phyloP scores from a whole-genome alignment of 2,888 invertebrate genomes.

The Dugesia japonica region DNA sequence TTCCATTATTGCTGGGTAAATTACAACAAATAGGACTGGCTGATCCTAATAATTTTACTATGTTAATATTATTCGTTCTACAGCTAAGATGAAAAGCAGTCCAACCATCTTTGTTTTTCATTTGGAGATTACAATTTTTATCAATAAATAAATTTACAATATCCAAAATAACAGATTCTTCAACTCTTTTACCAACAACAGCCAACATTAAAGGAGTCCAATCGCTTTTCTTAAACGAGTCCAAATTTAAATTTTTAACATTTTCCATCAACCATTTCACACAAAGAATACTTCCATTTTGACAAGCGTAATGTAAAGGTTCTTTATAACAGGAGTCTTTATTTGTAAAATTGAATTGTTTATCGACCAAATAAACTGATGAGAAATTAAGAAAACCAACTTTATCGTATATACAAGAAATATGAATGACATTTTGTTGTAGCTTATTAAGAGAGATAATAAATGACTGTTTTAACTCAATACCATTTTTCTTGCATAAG shows the following conservation, averaged over 20 bases:
- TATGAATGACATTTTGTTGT: background rate
- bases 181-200: background rate
- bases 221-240: background rate
- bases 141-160: background rate
- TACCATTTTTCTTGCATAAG: background rate
- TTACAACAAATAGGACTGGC: background rate
- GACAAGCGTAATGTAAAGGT: background rate
- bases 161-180: background rate
- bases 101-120: constrained; percentile 14
- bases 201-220: constrained; percentile 20
- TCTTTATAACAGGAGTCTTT: background rate
- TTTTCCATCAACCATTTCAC: background rate
- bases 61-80: background rate
- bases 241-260: background rate
- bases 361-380: background rate
- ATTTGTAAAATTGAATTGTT: background rate
- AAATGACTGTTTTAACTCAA: background rate
- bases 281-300: background rate
- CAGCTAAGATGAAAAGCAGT: background rate
- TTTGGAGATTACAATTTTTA: background rate
- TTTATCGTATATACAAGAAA: background rate
- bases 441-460: background rate
- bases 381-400: background rate
- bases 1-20: background rate
- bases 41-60: background rate